Percentiles rank a stretch among this genome's conserved stretches.
phyloP scores from a whole-genome alignment of 2,113 vertebrate genomes.

The Scomber colias region DNA sequence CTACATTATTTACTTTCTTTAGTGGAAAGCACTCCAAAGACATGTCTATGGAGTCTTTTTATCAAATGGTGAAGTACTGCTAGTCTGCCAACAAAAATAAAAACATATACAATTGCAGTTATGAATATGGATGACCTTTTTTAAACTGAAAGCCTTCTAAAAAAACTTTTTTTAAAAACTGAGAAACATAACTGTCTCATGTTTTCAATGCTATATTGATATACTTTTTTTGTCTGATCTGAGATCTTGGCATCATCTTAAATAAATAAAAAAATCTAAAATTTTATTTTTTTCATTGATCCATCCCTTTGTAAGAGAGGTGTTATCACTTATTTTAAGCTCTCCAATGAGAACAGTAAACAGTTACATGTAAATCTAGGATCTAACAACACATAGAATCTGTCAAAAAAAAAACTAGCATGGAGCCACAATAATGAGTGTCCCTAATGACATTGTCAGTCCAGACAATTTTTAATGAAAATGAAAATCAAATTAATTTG shows the following conservation, averaged over 20 bases:
- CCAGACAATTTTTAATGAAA: not conserved
- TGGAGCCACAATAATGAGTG: not conserved
- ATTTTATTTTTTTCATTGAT: no score
- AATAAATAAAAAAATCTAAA: not conserved
- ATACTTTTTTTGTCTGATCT: not conserved
- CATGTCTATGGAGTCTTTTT: no score
- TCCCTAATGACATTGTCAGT: not conserved
- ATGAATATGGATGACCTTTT: not conserved
- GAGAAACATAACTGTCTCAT: not conserved
- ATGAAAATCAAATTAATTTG: not conserved
- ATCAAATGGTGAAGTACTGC: no score
- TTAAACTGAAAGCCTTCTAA: no score
- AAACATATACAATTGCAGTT: not conserved
- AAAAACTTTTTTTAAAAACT: not conserved
- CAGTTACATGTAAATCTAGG: not conserved
- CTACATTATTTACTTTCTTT: no score
- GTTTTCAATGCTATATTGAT: not conserved
- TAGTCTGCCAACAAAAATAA: not conserved
- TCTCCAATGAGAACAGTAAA: no score
- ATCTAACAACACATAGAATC: slow-evolving; percentile 1
- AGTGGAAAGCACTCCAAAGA: no score
- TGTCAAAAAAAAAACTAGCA: not conserved
- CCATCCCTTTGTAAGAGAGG: not conserved
- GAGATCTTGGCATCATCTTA: not conserved
- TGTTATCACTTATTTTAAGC: no score